These are phyloP conservation scores for Hypocryptadius cinnamomeus DNA, from an alignment of 2,113 vertebrate genomes.

Conservation along the genomic window DNA sequence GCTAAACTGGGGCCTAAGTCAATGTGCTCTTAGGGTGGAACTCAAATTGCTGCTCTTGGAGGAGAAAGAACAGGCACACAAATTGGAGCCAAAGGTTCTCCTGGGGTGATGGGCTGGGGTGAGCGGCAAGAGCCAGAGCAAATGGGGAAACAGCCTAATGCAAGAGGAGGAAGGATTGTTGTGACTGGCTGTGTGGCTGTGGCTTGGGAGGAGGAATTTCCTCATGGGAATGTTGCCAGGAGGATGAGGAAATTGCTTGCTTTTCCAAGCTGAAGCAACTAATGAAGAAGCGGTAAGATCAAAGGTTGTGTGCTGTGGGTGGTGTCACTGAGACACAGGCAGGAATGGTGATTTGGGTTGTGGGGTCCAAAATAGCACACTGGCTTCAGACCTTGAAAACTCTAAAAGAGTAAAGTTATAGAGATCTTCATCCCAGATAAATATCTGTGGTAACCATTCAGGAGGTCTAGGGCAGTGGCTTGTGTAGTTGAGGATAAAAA, in stretches of 20 bases:
- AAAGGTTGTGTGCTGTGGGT: neutral
- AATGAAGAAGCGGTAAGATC: neutral
- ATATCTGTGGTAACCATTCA: neutral
- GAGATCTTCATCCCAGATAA: neutral
- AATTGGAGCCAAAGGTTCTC: neutral
- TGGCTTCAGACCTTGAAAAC: neutral
- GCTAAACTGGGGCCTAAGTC: conserved; percentile 31
- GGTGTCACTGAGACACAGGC: neutral
- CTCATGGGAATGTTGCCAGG: neutral
- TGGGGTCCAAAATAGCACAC: neutral
- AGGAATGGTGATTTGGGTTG: neutral
- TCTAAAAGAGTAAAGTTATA: neutral
- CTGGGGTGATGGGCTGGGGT: neutral
- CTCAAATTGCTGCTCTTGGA: conserved; percentile 1
- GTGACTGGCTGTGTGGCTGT: neutral
- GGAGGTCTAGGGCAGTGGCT: neutral
- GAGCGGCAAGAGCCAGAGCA: neutral
- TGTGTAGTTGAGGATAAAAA: neutral
- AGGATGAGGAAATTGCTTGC: conserved; percentile 1
- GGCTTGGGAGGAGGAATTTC: conserved; percentile 27
- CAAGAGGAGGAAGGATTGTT: neutral
- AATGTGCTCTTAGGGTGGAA: conserved; percentile 17
- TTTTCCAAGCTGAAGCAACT: neutral
- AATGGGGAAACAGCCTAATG: neutral
- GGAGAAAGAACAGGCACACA: neutral